phyloP scores from a whole-genome alignment of 1,140 invertebrate species.

The Ceratosolen fusciceps region DNA sequence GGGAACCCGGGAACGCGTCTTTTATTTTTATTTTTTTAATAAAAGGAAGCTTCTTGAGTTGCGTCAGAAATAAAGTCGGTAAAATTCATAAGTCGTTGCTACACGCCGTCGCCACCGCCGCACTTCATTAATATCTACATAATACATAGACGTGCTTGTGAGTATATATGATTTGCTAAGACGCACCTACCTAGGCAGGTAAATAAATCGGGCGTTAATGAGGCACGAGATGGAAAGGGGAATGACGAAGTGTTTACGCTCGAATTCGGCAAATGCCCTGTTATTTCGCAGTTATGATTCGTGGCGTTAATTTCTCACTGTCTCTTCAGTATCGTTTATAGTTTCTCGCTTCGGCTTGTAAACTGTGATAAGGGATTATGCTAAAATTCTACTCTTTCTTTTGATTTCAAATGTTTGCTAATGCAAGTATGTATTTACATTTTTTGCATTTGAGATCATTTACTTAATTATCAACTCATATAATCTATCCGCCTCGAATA shows the following conservation, averaged over 20 bases:
- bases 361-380: too few species aligned
- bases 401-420: too few species aligned
- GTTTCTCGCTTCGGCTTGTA: too few species aligned
- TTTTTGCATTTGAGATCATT: too few species aligned
- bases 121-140: neutral
- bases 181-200: neutral
- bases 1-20: too few species aligned
- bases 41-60: too few species aligned
- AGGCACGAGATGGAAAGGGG: neutral
- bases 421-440: too few species aligned
- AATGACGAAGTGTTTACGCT: neutral
- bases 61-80: neutral
- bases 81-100: slow-evolving; percentile 29
- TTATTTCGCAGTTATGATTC: neutral
- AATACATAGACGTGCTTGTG: neutral
- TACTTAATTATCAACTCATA: too few species aligned
- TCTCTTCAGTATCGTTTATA: neutral
- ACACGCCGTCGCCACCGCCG: neutral
- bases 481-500: too few species aligned
- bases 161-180: neutral
- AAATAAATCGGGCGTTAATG: neutral
- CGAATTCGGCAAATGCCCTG: neutral
- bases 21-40: too few species aligned
- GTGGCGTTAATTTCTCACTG: neutral
- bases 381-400: too few species aligned